phyloP scores from a whole-genome alignment of 2,797 vertebrate genomes.

The Lepilemur ruficaudatus region DNA sequence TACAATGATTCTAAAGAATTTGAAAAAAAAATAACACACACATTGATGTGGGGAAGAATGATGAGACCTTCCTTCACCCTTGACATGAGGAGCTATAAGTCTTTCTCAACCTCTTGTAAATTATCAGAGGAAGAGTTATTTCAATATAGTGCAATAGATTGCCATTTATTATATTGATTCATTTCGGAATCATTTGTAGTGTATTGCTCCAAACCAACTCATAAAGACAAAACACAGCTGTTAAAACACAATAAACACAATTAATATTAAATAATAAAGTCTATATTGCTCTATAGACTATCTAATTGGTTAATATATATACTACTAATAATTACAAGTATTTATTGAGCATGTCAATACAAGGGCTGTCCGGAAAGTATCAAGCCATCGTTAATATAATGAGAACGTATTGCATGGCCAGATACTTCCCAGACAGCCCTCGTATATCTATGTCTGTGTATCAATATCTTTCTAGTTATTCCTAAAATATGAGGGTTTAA shows the following conservation, averaged over 20 bases:
- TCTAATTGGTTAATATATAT: not conserved
- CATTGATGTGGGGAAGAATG: not conserved
- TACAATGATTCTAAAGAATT: constrained; percentile 34
- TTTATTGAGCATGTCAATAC: not conserved
- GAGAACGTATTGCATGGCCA: no score
- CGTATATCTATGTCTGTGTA: not conserved
- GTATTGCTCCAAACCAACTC: not conserved
- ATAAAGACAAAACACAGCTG: not conserved
- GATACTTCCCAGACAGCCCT: no score
- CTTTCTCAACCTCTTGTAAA: not conserved
- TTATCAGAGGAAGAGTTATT: constrained; percentile 32
- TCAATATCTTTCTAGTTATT: not conserved
- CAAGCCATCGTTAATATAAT: no score
- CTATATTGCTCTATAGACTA: not conserved
- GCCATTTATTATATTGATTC: not conserved
- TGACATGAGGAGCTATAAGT: not conserved
- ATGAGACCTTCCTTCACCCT: not conserved
- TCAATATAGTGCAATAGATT: not conserved
- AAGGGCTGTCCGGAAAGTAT: no score
- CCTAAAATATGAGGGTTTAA: not conserved
- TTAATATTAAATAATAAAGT: not conserved
- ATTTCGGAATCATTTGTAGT: not conserved
- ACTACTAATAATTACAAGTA: not conserved
- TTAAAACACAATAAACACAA: not conserved
- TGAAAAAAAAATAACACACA: not conserved